Evolutionary conservation across 2,888 invertebrate species (phyloP).

Genomic region (Hirtodrosophila duncani): DNA sequence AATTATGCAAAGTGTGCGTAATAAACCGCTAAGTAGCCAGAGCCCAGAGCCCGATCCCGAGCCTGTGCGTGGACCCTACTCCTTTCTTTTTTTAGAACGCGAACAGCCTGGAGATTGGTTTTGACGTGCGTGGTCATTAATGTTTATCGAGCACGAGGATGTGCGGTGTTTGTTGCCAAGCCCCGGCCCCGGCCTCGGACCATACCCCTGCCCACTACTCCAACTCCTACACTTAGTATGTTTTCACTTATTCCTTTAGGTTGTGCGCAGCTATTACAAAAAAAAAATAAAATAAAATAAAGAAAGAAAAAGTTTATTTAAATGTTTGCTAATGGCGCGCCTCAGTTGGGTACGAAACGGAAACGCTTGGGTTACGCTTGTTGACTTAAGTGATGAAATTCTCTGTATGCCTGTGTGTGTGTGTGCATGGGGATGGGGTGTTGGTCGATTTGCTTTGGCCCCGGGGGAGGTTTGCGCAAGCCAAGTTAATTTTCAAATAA

Average conservation of each 20-base stretch:
- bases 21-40: conserved; percentile 67
- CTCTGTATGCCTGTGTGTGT: conserved; percentile 42
- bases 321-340: conserved; percentile 75
- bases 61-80: too few species aligned
- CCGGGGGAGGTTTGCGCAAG: conserved; percentile 66
- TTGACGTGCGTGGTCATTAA: conserved; percentile 72
- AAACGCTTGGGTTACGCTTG: conserved; percentile 67
- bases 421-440: conserved; percentile 25
- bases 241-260: conserved; percentile 35
- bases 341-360: conserved; percentile 38
- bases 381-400: conserved; percentile 75
- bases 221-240: conserved; percentile 12
- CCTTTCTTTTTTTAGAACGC: too few species aligned
- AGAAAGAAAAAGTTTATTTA: conserved; percentile 51
- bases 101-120: conserved; percentile 35
- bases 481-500: conserved; percentile 71
- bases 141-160: conserved; percentile 48
- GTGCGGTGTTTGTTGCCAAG: conserved; percentile 18
- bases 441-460: conserved; percentile 67
- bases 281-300: conserved; percentile 24
- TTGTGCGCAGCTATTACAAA: conserved; percentile 45
- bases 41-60: too few species aligned
- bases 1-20: conserved; percentile 71
- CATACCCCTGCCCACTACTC: neutral
- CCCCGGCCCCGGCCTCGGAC: neutral